Evolutionary conservation across 1,140 invertebrate genomes (phyloP), one percentile per base, ranked within the genome.

Genomic region (Agrypnia vestita): DNA sequence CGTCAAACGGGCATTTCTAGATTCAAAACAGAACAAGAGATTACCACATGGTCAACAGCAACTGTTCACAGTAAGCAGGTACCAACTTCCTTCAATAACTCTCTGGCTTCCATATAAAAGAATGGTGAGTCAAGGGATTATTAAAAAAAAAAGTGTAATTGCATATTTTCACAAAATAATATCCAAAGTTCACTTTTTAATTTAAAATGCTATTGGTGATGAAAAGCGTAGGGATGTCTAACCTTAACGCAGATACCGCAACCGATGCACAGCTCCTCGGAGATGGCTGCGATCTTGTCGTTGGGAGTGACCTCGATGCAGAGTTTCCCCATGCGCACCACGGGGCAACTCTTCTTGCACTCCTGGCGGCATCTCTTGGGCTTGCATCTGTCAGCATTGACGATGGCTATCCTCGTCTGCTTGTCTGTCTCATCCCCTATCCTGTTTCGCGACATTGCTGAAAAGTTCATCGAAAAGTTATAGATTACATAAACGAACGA

Each of bases 1-100:
- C 98, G 91, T 99, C 98, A 91, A 99, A 99, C 8, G 99, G 99
- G 89, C 99, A 99, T 97, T 99, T 99, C 96, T 99, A 71, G 46
- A 67, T 35, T 35, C 10, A 43, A 35, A 67, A 67, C n/a, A 15
- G 51, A 53, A 53, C 25, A 35, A 35, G 25, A 35, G 25, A 35
- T 35, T 1, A 35, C 6, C 6, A 43, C 10, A 13, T 11, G 19
- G 11, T 12, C 19, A 64, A 3, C 61, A 64, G 3, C 12, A n/a
- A 4, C 17, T 11, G 6, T 43, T 3, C 6, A 35, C 25, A 35
- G 25, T 35, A 35, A 35, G 25, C n/a, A n/a, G n/a, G n/a, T n/a
- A n/a, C n/a, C n/a, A n/a, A n/a, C n/a, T n/a, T n/a, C n/a, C n/a
- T 35, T 35, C 6, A 35, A 35, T 35, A 35, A 35, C 25, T 35